Base-by-base conservation (phyloP, 2,797 vertebrate species). In the Selene dorsalis region DNA sequence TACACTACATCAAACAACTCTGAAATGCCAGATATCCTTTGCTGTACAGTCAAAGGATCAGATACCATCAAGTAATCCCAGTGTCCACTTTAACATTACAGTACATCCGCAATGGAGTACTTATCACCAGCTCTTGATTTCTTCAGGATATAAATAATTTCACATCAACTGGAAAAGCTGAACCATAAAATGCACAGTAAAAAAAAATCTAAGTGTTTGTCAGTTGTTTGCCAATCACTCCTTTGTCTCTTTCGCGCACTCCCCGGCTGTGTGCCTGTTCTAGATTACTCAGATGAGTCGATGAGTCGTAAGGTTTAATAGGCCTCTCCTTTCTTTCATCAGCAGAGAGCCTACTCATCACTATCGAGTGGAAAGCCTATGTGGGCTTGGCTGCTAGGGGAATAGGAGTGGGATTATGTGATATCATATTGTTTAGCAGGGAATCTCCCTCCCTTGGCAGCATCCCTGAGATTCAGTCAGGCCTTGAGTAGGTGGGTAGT, bases 211-310 rank as follows among this genome's bases (percentile, higher is more conserved):
- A 35, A 35, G 24, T 24, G 24, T 79, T 69, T 47, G 74, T 80
- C 76, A 57, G 74, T 82, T 88, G 83, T 80, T 86, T 75, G 61
- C 64, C 61, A 52, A 57, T 68, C 57, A 55, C 18, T 57, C 32
- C 30, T 47, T 61, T 52, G 38, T 75, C 79, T 74, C 53, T 30
- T 83, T 59, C 69, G 45, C 38, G 30, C 39, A 2, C 60, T 78
- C 74, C 35, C 70, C 68, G 30, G 50, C 50, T 62, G 52, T 56
- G 67, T 24, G 84, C 74, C 91, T 93, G 91, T 80, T 92, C 91
- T 83, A 88, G 82, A 95, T 94, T 95, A 95, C 84, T 93, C 90
- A 91, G 88, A 94, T 92, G 91, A 93, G 86, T 91, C 87, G 85
- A 88, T 92, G 93, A 95, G 88, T 93, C 79, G 76, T 41, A 3